phyloP scores from a whole-genome alignment of 2,888 invertebrate genomes.

The Hypselothyrea guttata region DNA sequence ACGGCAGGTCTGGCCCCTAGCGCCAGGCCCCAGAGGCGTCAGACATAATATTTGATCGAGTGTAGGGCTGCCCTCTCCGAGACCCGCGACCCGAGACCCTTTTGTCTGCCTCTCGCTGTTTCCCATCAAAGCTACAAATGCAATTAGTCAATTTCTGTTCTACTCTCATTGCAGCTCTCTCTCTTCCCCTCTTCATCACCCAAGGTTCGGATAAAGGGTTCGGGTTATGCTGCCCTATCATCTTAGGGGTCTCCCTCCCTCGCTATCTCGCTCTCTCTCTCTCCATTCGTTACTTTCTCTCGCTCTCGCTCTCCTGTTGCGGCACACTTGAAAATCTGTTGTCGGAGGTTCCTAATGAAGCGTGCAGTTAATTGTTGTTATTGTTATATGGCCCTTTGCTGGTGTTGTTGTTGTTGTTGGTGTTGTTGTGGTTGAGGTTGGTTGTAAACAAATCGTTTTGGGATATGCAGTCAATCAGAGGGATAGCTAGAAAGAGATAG shows the following conservation, averaged over 20 bases:
- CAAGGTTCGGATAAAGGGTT: conserved; percentile 54
- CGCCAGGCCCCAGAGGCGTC: conserved; percentile 22
- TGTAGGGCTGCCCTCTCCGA: conserved; percentile 30
- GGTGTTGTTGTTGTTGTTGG: conserved; percentile 16
- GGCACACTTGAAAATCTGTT: conserved; percentile 73
- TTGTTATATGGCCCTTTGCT: conserved; percentile 40
- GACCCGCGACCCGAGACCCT: no score
- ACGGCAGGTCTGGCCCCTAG: conserved; percentile 7
- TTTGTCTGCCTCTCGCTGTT: conserved; percentile 7
- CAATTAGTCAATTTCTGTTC: conserved; percentile 66
- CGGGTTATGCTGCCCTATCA: background rate
- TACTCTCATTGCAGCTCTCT: conserved; percentile 35
- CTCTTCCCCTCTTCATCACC: conserved; percentile 4
- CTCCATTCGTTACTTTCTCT: background rate
- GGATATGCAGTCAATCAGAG: conserved; percentile 17
- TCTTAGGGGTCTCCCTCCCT: conserved; percentile 13
- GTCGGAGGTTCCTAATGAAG: conserved; percentile 70
- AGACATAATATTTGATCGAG: conserved; percentile 72
- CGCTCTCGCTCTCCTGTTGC: conserved; percentile 8
- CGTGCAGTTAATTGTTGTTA: conserved; percentile 71
- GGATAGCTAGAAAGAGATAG: background rate
- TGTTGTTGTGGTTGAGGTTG: conserved; percentile 17
- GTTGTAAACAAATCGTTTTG: conserved; percentile 63
- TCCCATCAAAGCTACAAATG: conserved; percentile 21
- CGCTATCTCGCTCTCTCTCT: conserved; percentile 3